Percentiles rank a stretch among this genome's conserved stretches.
phyloP scores from a whole-genome alignment of 1,140 invertebrate species.

The Octopus sinensis region DNA sequence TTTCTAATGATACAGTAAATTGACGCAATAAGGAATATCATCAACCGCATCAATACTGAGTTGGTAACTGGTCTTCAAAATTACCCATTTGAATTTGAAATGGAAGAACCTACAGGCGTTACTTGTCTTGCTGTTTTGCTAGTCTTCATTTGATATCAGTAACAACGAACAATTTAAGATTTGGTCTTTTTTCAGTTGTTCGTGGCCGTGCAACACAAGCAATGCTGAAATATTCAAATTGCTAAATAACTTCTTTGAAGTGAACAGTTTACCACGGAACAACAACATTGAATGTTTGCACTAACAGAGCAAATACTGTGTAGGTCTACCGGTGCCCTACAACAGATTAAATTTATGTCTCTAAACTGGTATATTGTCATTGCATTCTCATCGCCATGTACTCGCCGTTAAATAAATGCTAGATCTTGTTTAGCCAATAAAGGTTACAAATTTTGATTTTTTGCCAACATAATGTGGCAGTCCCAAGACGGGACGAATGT shows the following conservation, averaged over 20 bases:
- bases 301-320: background rate
- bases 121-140: background rate
- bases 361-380: background rate
- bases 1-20: background rate
- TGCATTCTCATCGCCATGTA: background rate
- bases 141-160: background rate
- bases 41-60: background rate
- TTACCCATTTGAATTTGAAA: background rate
- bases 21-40: background rate
- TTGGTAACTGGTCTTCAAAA: background rate
- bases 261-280: background rate
- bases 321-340: background rate
- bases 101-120: background rate
- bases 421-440: background rate
- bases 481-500: too few relatives aligned
- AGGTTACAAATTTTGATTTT: background rate
- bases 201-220: background rate
- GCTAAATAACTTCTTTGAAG: background rate
- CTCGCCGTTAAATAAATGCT: background rate
- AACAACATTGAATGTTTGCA: background rate
- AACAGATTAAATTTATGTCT: background rate
- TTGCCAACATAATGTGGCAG: too few relatives aligned
- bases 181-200: background rate
- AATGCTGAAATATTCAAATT: slow-evolving; percentile 2
- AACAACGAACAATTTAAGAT: slow-evolving; percentile 2